Base-by-base conservation (phyloP, 2,113 vertebrate genomes). In the Corythaixoides concolor region DNA sequence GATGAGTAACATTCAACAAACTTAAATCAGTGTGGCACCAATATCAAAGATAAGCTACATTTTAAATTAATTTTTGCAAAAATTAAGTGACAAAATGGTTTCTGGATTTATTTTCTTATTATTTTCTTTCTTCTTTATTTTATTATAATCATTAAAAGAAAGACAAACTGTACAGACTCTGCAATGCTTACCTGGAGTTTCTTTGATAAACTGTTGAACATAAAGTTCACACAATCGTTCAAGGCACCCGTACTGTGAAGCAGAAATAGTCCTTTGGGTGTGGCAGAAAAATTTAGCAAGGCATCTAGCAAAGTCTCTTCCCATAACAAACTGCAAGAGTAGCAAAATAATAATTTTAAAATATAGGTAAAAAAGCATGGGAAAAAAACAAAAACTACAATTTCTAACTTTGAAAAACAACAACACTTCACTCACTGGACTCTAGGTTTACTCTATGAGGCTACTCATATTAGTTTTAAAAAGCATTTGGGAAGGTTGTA, bases 261-360 rank as follows among this genome's bases (percentile, higher is more conserved):
- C 83, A 99, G 98, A 41, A 99, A 96, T 23, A 99, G 97, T 85
- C 99, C 99, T 97, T 98, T 99, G 23, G 99, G 99, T 15, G 99
- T 99, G 9, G 98, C 98, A 72, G 99, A 98, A 97, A 99, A 99
- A 97, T 98, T 98, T 75, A 99, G 95, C 97, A 99, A 98, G 91
- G 99, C 98, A 96, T 99, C 99, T 97, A 99, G 96, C 91, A 99
- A 96, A 63, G 98, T 99, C 77, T 99, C 99, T 98, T 99, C 99
- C 98, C 99, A 99, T 76, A 98, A 63, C 70, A 98, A 95, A 84
- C 99, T 99, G 98, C 77, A 97, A 90, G 74, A 74, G 13, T 74
- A 86, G 32, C 39, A 93, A 95, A 93, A 95, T 5, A 92, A 45
- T 21, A 28, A 84, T 90, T 84, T 76, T 13, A 50, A 66, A 21